Conservation (phyloP, 1,140 invertebrate species). For the Nebria ingens region DNA sequence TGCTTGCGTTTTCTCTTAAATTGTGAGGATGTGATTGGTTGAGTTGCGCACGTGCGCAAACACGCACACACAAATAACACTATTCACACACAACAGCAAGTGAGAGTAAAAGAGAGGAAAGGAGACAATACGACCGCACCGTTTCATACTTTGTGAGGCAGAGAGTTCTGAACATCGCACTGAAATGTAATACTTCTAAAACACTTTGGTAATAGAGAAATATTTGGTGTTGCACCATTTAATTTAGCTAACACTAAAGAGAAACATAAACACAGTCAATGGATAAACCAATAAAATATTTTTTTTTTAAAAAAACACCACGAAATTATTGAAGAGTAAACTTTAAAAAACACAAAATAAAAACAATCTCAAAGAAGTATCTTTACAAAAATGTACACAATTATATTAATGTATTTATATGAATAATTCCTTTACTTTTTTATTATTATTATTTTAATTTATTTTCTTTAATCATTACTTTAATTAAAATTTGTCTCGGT, state of each 20-base stretch:
- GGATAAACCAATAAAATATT: too few relatives aligned
- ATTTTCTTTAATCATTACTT: constrained; percentile 16
- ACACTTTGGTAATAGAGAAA: constrained; percentile 22
- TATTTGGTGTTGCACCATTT: constrained; percentile 21
- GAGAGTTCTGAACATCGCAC: constrained; percentile 18
- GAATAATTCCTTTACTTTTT: constrained; percentile 22
- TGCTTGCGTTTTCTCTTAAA: too few relatives aligned
- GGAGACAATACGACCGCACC: background rate
- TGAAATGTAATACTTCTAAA: constrained; percentile 18
- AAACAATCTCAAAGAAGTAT: constrained; percentile 24
- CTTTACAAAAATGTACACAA: constrained; percentile 38
- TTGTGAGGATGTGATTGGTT: too few relatives aligned
- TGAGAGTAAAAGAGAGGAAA: too few relatives aligned
- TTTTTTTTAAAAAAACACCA: too few relatives aligned
- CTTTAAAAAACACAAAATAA: constrained; percentile 5
- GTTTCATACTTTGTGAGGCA: constrained; percentile 32
- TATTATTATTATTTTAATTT: constrained; percentile 11
- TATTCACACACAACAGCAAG: too few relatives aligned
- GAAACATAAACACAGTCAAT: constrained; percentile 4
- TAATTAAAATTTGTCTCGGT: constrained; percentile 28
- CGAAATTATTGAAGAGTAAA: too few relatives aligned
- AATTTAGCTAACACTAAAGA: background rate
- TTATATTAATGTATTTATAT: constrained; percentile 31
- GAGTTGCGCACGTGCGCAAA: too few relatives aligned
- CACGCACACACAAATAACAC: too few relatives aligned